These are phyloP conservation scores for Gambusia yucatana DNA, from an alignment of 2,797 vertebrate genomes.

Conservation along the genomic window DNA sequence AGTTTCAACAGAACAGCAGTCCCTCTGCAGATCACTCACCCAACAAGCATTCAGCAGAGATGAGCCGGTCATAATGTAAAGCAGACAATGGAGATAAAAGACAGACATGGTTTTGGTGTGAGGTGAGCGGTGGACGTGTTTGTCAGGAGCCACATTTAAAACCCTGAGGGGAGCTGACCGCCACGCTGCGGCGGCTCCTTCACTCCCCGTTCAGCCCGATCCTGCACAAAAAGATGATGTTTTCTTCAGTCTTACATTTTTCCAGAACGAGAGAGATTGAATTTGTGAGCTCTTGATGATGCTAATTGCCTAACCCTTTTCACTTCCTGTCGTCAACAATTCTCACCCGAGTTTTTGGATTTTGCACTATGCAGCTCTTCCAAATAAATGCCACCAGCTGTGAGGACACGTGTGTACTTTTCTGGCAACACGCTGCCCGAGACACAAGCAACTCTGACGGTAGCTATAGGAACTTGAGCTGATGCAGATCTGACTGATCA, in stretches of 20 bases:
- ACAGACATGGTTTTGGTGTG: neutral
- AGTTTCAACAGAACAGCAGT: slow-evolving; percentile 8
- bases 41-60: neutral
- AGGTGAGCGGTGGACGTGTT: slow-evolving; percentile 22
- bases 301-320: slow-evolving; percentile 17
- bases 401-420: slow-evolving; percentile 1
- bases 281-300: neutral
- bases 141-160: slow-evolving; percentile 12
- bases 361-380: neutral
- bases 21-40: neutral
- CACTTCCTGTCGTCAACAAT: neutral
- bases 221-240: slow-evolving; percentile 8
- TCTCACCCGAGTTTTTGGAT: neutral
- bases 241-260: neutral
- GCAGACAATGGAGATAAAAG: neutral
- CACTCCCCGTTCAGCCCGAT: slow-evolving; percentile 13
- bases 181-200: slow-evolving; percentile 15
- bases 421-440: neutral
- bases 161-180: neutral
- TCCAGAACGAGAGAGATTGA: neutral
- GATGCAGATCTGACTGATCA: slow-evolving; percentile 24
- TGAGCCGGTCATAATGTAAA: neutral
- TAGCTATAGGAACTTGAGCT: slow-evolving; percentile 10
- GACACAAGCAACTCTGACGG: neutral
- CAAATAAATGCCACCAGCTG: neutral